Base-by-base conservation (phyloP, 2,888 invertebrate genomes). In the Steinernema carpocapsae region DNA sequence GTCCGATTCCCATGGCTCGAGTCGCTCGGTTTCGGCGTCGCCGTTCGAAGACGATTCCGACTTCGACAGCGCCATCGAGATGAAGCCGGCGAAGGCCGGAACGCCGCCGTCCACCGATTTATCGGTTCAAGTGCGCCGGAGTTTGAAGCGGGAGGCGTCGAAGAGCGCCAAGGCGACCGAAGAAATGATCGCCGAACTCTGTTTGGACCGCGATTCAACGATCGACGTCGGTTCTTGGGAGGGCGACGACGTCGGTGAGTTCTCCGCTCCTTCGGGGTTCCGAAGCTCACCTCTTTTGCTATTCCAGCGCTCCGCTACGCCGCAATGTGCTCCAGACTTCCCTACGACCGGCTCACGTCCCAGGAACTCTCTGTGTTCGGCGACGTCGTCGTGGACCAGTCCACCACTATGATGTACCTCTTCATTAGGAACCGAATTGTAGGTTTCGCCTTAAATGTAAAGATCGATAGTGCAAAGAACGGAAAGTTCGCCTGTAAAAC, bases 161-260 rank as follows among this genome's bases (percentile, higher is more conserved):
- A 22, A 26, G 37, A 64, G 32, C 26, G 32, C 64, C 32, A 64
- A 37, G 64, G 64, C 64, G 6, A 64, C 64, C 32, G 64, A 64
- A 32, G 64, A 64, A 26, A 12, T 64, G 10, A 64, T 64, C 32
- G 64, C 64, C 2, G 64, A 64, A 17, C 37, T 64, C 12, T 64
- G 14, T 17, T 32, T 64, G 32, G 64, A 64, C 64, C 22, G 26
- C 26, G 64, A 64, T n/a, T 64, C 64, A 6, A 32, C 32, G 7
- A 29, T 75, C 42, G 77, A 80, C 17, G 73, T 83, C 12, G 75
- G 75, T 24, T 48, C 78, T 26, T 83, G 82, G 80, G 78, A 83
- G 71, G 84, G 83, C 46, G 84, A 84, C 72, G 84, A 84, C 56
- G 71, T 84, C 32, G 73, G 82, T 82, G 26, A n/a, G 75, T 75